phyloP scores from a whole-genome alignment of 1,140 invertebrate species.

The Oncopodura yosiiana region DNA sequence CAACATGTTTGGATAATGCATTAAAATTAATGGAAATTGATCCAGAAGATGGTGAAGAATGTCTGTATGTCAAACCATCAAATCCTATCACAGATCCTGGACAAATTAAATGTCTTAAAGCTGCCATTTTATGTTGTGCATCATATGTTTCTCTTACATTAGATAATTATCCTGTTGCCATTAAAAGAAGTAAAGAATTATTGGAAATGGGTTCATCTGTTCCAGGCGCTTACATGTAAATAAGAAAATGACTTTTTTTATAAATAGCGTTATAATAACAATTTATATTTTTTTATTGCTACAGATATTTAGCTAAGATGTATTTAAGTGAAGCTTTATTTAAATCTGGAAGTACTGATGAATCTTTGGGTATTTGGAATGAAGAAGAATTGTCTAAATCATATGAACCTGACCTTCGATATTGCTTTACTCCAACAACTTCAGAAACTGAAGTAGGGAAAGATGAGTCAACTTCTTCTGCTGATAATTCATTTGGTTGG shows the following conservation, averaged over 20 bases:
- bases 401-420: too few relatives aligned
- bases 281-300: not conserved
- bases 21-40: conserved; percentile 47
- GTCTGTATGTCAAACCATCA: conserved; percentile 22
- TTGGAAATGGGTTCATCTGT: conserved; percentile 12
- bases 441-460: conserved; percentile 6
- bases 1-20: conserved; percentile 77
- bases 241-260: conserved; percentile 1
- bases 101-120: conserved; percentile 26
- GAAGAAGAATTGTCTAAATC: too few relatives aligned
- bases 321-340: conserved; percentile 28
- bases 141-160: conserved; percentile 20
- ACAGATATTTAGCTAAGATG: conserved; percentile 22
- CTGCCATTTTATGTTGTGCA: conserved; percentile 23
- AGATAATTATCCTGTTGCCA: conserved; percentile 16
- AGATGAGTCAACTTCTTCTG: conserved; percentile 5
- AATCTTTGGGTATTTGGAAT: conserved; percentile 1
- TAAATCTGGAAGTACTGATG: conserved; percentile 7
- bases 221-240: conserved; percentile 19
- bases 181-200: conserved; percentile 15
- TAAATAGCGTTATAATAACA: not conserved
- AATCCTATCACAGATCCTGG: conserved; percentile 18
- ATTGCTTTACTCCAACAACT: not conserved
- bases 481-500: not conserved
- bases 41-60: conserved; percentile 6